These are phyloP conservation scores for Hedya salicella DNA, from an alignment of 2,888 invertebrate genomes.

Conservation along the genomic window DNA sequence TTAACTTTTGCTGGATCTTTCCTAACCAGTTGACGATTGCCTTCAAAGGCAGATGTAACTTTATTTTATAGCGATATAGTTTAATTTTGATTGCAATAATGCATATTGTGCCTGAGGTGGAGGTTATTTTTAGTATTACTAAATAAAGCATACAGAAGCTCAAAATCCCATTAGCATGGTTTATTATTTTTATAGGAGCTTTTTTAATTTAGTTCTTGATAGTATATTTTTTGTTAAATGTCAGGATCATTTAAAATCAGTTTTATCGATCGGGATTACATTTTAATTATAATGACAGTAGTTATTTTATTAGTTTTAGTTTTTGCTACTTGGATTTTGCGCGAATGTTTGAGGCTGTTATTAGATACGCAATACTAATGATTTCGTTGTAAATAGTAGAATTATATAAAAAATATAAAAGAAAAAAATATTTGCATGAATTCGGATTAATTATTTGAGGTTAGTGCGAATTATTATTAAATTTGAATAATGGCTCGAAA, in stretches of 20 bases:
- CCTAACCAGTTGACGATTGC: constrained; percentile 25
- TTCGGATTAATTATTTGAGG: constrained; percentile 29
- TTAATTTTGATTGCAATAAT: constrained; percentile 18
- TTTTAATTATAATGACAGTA: not conserved
- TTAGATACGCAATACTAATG: constrained; percentile 24
- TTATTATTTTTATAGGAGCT: not conserved
- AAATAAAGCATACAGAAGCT: constrained; percentile 26
- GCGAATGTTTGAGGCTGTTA: constrained; percentile 38
- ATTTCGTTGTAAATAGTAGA: constrained; percentile 30
- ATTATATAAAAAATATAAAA: constrained; percentile 28
- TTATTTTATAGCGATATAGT: not conserved
- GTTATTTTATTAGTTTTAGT: constrained; percentile 17
- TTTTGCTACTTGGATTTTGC: constrained; percentile 42
- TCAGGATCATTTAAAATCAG: not conserved
- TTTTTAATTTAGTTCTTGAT: no score
- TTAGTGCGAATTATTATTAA: constrained; percentile 17
- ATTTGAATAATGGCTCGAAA: constrained; percentile 11
- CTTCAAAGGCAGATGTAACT: not conserved
- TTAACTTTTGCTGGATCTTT: no score
- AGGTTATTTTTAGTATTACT: constrained; percentile 30
- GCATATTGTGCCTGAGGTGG: constrained; percentile 26
- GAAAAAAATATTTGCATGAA: constrained; percentile 37
- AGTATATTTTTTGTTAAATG: constrained; percentile 14
- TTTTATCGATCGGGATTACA: no score
- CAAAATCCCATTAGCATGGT: constrained; percentile 40